Evolutionary conservation across 2,113 vertebrate species (phyloP), one percentile per base, ranked within the genome.

Genomic region (Sander lucioperca): DNA sequence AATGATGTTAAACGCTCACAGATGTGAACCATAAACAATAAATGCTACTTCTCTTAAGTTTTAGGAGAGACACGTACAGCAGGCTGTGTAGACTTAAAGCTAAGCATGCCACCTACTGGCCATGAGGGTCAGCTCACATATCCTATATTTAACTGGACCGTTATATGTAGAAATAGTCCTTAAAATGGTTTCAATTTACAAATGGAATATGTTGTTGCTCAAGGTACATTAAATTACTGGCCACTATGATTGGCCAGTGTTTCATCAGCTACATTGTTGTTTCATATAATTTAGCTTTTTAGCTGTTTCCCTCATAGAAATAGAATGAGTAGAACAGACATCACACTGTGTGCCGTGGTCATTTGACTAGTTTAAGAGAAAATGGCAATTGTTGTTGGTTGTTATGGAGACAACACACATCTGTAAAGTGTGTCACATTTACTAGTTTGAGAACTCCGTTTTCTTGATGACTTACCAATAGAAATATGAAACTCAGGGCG

Each of bases 61-160:
- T 45, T 10, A 23, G 10, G 1, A 18, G 54, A 75, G 3, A 33
- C 13, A 39, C 13, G 0, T n/a, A 6, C 6, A 25, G 43, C 21
- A 64, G 58, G 23, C 14, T 47, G 25, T 63, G 16, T n/a, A n/a
- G 27, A 36, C 21, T 58, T n/a, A 47, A 2, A 33, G 61, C 8
- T 21, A 11, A 81, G 63, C 6, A 18, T 47, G 79, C 63, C 79
- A 69, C 51, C 84, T 12, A 39, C 70, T 70, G 84, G 70, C 45
- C 8, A 4, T 53, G 30, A 62, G 18, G 5, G 33, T 6, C 18
- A 14, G 63, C 23, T 76, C 73, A 19, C 2, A 23, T 6, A 4
- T n/a, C 3, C 11, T 8, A 0, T 30, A 11, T 67, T 65, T 50
- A 10, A 27, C 14, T 11, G 45, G 45, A 66, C 45, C 19, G n/a